Evolutionary conservation across 1,140 invertebrate genomes (phyloP), one percentile per base, ranked within the genome.

Genomic region (Drosophila bipectinata): DNA sequence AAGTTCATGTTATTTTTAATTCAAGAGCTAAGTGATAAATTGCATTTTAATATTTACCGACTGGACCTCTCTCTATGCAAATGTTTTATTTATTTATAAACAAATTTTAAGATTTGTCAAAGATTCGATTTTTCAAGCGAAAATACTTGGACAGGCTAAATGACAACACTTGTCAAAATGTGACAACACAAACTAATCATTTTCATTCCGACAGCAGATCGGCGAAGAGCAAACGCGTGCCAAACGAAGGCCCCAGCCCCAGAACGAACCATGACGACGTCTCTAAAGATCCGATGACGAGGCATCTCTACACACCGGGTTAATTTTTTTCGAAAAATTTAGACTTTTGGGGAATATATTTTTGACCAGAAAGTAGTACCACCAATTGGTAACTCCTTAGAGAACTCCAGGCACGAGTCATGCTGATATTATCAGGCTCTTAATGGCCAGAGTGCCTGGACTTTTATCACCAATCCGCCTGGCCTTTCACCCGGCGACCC

Each of bases 181-280:
- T 61, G 83, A 87, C 83, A 87, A 77, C 75, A 69, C 83, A 83
- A 83, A 87, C 83, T 88, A 87, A 87, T 87, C 83, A 87, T 73
- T 83, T 69, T 69, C 69, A 83, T 63, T 68, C 53, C 47, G 30
- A 12, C 57, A 45, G 53, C 15, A 57, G 79, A 82, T 78, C 61
- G 61, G 52, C 77, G 63, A 67, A 45, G 51, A 67, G 58, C 28
- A 49, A 87, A 62, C 83, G 82, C 82, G 83, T 88, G 82, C 83
- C 82, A 87, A 88, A 75, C 68, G 51, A 10, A 37, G 2, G 48
- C 7, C 34, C 14, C 21, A 18, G 30, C 30, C 39, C 39, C 8
- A 37, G 49, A 73, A 53, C 37, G 49, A 64, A 58, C 79, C 74
- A 79, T 85, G 77, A 77, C 45, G 79, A 60, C 18, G 54, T 5